Base-by-base conservation (phyloP, 2,113 vertebrate species). In the Mugil cephalus region DNA sequence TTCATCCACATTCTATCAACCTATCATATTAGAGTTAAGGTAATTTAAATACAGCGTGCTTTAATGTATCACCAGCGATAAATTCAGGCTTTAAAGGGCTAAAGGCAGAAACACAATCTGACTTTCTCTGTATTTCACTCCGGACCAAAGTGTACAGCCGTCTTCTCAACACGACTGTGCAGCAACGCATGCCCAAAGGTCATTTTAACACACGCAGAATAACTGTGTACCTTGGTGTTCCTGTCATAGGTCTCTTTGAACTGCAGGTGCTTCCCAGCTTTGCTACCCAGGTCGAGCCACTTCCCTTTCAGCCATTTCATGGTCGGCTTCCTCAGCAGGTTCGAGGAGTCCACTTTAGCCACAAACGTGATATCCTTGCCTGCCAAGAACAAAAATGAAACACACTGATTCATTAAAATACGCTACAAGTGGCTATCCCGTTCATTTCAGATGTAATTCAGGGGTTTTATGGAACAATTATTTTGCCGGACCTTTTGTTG, bases 301-400 rank as follows among this genome's bases (percentile, higher is more conserved):
- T 98, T 98, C 7, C 96, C 96, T 88, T 98, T 98, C 87, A 98
- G 89, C 96, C 96, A 98, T 39, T 96, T 97, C 86, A 96, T 68
- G 10, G 6, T 1, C 0, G 96, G 95, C 74, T 95, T 96, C 74
- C 75, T 92, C 0, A 79, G 30, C 21, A 97, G 86, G 10, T 75
- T 92, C 2, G 93, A 82, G 7, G 95, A 94, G 17, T 96, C 95
- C 71, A 97, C 91, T 69, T 94, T 95, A 13, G 93, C 89, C 64
- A 77, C 19, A 8, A 97, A 88, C 1, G 64, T 69, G 6, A 92
- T 6, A 30, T 96, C 89, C 68, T 94, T 94, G 1, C 96, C 96
- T 97, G 88, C 38, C 35, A 54, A 2, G 8, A 64, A n/a, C 58
- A 12, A 60, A 24, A 17, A 61, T 19, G 19, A 45, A 15, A 74